phyloP scores from a whole-genome alignment of 2,797 vertebrate genomes.

The Bovichtus variegatus region DNA sequence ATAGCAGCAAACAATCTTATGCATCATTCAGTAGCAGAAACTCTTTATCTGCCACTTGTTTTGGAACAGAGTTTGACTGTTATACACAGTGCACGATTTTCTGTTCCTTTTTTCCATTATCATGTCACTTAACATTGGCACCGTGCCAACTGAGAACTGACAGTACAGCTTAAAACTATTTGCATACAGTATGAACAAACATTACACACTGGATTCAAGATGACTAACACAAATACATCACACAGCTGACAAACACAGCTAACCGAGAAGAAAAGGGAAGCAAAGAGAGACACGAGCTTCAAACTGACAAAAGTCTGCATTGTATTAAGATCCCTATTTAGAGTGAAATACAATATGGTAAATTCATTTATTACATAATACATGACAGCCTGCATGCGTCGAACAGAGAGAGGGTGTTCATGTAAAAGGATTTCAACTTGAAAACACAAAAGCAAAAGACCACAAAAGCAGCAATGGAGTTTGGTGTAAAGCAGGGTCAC shows the following conservation, averaged over 20 bases:
- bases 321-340: not conserved
- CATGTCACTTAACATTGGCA: conserved; percentile 9
- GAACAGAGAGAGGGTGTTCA: not conserved
- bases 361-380: not conserved
- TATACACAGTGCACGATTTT: not conserved
- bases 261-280: conserved; percentile 2
- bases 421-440: not conserved
- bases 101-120: not conserved
- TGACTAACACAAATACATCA: conserved; percentile 6
- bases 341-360: no score
- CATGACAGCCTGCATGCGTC: not conserved
- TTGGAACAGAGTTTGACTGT: not conserved
- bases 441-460: not conserved
- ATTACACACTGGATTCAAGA: conserved; percentile 1
- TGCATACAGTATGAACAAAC: conserved; percentile 26
- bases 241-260: conserved; percentile 1
- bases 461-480: not conserved
- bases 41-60: conserved; percentile 11
- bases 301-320: conserved; percentile 1
- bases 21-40: conserved; percentile 35
- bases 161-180: conserved; percentile 1
- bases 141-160: conserved; percentile 10
- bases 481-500: conserved; percentile 6
- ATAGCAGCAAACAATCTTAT: conserved; percentile 41
- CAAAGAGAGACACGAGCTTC: not conserved